Base-by-base conservation (phyloP, 1,140 invertebrate species). In the Heliconius congener region DNA sequence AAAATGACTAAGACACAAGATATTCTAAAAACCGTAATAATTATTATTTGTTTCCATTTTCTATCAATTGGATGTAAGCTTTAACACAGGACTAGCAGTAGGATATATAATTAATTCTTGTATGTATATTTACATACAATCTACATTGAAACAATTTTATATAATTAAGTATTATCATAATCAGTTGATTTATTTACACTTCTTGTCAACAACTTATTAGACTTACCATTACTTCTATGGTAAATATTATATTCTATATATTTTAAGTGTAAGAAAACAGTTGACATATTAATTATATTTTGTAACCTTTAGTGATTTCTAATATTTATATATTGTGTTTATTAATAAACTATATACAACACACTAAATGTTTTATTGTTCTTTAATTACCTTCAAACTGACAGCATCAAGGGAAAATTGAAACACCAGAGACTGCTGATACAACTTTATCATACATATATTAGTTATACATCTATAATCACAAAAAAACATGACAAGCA, bases 321-420 rank as follows among this genome's bases (percentile, higher is more conserved):
- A 84, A 83, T 83, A 82, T 84, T 81, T 85, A 84, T 85, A 79
- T 84, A 81, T 30, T 83, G 78, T 74, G 81, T 84, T 84, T 86
- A 83, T 81, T 84, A 87, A 87, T 87, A 83, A 83, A 84, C 74
- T 87, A 34, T 85, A 46, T 82, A 84, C 74, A 83, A 84, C 74
- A 83, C 77, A 73, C 13, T 76, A 52, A n/a, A 30, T 71, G 3
- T 78, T 79, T 79, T n/a, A 39, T 55, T 46, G 2, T 76, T 34
- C 39, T 76, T 71, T 42, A 39, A 27, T 3, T 18, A 34, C 8
- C 27, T 13, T 11, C 1, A 57, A 8, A 16, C 18, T 74, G 2
- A 37, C 23, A 11, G 11, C 2, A 57, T 8, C n/a, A 13, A 23
- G 60, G 27, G 60, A n/a, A 66, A 66, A 66, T 66, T 66, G 27